Evolutionary conservation across 2,888 invertebrate species (phyloP).

Genomic region (Drosophila setosimentum): DNA sequence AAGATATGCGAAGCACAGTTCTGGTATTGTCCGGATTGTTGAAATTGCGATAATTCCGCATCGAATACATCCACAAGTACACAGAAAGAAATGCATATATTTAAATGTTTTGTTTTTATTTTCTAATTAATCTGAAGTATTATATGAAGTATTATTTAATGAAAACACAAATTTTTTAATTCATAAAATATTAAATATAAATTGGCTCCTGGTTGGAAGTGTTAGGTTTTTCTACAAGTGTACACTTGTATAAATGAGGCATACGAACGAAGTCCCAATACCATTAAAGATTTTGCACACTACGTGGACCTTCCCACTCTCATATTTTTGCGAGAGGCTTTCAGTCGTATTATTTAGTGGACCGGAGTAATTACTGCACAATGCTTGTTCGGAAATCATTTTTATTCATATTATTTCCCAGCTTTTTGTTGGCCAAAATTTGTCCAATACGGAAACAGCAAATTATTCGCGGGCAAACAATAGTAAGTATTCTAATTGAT

Average conservation of each 20-base stretch:
- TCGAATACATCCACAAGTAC: conserved; percentile 4
- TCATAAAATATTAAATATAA: too few species aligned
- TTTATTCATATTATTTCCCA: conserved; percentile 38
- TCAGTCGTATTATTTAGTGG: conserved; percentile 39
- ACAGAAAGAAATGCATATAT: background rate
- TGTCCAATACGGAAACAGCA: background rate
- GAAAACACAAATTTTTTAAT: too few species aligned
- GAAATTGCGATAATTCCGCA: conserved; percentile 30
- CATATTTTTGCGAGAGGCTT: conserved; percentile 7
- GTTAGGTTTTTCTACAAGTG: conserved; percentile 15
- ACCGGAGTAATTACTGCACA: conserved; percentile 1
- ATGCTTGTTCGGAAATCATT: conserved; percentile 39
- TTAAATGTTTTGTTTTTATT: too few species aligned
- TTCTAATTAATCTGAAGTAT: background rate
- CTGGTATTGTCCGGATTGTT: conserved; percentile 24
- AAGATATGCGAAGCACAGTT: conserved; percentile 34
- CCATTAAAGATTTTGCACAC: conserved; percentile 6
- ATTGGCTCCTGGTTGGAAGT: background rate
- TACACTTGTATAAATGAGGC: conserved; percentile 2
- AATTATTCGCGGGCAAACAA: rapidly evolving
- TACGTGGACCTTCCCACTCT: background rate
- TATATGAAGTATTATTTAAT: too few species aligned
- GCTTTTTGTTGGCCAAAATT: conserved; percentile 13
- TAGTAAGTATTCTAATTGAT: background rate
- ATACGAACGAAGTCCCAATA: background rate